Evolutionary conservation across 2,888 invertebrate genomes (phyloP).

Genomic region (Caenorhabditis becei): DNA sequence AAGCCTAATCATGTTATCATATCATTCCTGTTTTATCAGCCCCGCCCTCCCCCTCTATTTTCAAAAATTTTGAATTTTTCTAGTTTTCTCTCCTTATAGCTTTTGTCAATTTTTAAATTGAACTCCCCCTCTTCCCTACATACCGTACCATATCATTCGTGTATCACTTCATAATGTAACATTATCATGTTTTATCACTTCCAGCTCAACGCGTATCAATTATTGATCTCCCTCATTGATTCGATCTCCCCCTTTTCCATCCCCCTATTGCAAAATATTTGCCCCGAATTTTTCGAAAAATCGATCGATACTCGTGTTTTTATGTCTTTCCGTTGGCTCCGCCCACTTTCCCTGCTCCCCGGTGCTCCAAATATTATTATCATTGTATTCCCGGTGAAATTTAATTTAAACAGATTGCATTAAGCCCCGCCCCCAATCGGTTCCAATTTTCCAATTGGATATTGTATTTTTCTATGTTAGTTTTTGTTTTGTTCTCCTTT

Average conservation of each 20-base stretch:
- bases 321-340: neutral
- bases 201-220: too few species aligned
- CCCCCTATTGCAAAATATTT: constrained; percentile 1
- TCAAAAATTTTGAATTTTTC: too few species aligned
- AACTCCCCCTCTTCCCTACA: neutral
- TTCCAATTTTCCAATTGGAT: too few species aligned
- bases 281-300: neutral
- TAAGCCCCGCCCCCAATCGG: too few species aligned
- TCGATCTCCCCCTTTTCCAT: neutral
- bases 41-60: neutral
- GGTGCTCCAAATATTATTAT: too few species aligned
- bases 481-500: neutral
- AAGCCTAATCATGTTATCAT: constrained; percentile 29
- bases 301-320: neutral
- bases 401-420: constrained; percentile 37
- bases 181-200: constrained; percentile 13
- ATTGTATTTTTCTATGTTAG: constrained; percentile 10
- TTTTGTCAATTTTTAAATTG: neutral
- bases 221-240: neutral
- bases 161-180: constrained; percentile 4
- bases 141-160: constrained; percentile 4
- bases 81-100: too few species aligned
- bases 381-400: neutral
- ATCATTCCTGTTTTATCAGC: constrained; percentile 30
- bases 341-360: neutral